phyloP scores from a whole-genome alignment of 2,797 vertebrate species.

The Takifugu ocellatus region DNA sequence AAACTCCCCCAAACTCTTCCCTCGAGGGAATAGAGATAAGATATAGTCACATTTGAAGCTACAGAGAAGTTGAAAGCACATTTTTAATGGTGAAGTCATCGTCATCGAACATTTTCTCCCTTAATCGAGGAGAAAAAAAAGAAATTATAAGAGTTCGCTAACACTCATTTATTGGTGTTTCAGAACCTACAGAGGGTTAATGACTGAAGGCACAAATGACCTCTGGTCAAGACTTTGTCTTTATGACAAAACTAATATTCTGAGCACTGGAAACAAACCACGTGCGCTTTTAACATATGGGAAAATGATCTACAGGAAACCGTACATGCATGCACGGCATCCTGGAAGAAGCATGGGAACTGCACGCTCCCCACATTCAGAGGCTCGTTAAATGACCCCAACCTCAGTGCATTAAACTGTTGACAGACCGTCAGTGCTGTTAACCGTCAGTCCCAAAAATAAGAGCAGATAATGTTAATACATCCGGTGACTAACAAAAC shows the following conservation, averaged over 20 bases:
- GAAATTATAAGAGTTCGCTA: background rate
- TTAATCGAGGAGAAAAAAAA: slow-evolving; percentile 22
- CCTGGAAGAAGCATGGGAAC: too few species aligned
- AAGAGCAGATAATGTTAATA: too few species aligned
- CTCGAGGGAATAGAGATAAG: slow-evolving; percentile 58
- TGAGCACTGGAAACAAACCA: slow-evolving; percentile 17
- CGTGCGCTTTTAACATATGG: slow-evolving; percentile 9
- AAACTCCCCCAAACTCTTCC: slow-evolving; percentile 68
- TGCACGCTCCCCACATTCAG: too few species aligned
- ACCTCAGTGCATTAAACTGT: too few species aligned
- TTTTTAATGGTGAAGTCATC: too few species aligned
- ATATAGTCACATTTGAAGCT: slow-evolving; percentile 66
- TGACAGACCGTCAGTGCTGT: too few species aligned
- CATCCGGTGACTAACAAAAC: too few species aligned
- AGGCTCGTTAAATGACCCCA: too few species aligned
- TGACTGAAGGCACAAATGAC: slow-evolving; percentile 17
- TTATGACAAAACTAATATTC: slow-evolving; percentile 34
- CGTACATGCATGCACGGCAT: too few species aligned
- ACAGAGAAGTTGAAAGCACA: slow-evolving; percentile 24
- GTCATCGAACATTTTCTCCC: background rate
- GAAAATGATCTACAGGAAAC: slow-evolving; percentile 25
- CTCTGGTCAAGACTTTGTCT: slow-evolving; percentile 29
- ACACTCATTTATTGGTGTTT: slow-evolving; percentile 27
- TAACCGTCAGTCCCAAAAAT: too few species aligned
- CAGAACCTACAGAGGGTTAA: slow-evolving; percentile 52